Percentiles rank a stretch among this genome's conserved stretches.
These are phyloP conservation scores for Drosophila nr. perissopoda DNA, from an alignment of 2,888 invertebrate species.

Conservation along the genomic window DNA sequence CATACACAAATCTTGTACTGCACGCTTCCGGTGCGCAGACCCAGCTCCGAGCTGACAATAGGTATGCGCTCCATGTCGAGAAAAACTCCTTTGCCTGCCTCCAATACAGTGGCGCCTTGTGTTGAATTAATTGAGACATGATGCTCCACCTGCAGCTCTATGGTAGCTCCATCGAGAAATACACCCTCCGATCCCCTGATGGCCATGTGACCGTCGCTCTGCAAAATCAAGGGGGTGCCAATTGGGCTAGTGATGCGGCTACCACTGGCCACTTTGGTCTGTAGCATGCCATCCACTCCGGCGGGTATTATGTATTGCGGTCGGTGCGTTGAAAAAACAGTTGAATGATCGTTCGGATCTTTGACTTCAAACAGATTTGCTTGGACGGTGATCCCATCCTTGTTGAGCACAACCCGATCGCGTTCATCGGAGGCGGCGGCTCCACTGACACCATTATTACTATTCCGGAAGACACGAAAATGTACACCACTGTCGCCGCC, in stretches of 20 bases:
- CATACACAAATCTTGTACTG: constrained; percentile 96
- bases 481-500: constrained; percentile 76
- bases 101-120: constrained; percentile 90
- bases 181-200: constrained; percentile 93
- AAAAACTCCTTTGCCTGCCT: constrained; percentile 89
- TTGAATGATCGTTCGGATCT: constrained; percentile 88
- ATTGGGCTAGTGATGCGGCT: constrained; percentile 91
- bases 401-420: constrained; percentile 87
- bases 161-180: constrained; percentile 89
- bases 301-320: constrained; percentile 90
- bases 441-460: constrained; percentile 65
- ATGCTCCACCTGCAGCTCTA: constrained; percentile 91
- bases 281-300: constrained; percentile 87
- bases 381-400: constrained; percentile 89
- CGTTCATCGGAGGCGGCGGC: constrained; percentile 39
- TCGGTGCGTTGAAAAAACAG: constrained; percentile 91
- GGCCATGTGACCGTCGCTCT: constrained; percentile 89
- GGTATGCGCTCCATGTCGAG: constrained; percentile 91
- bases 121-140: constrained; percentile 92
- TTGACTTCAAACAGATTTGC: constrained; percentile 89
- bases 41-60: constrained; percentile 86
- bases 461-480: constrained; percentile 83
- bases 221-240: constrained; percentile 88
- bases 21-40: constrained; percentile 85
- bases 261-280: constrained; percentile 89